Evolutionary conservation across 2,888 invertebrate species (phyloP).

Genomic region (Torymus auratus): DNA sequence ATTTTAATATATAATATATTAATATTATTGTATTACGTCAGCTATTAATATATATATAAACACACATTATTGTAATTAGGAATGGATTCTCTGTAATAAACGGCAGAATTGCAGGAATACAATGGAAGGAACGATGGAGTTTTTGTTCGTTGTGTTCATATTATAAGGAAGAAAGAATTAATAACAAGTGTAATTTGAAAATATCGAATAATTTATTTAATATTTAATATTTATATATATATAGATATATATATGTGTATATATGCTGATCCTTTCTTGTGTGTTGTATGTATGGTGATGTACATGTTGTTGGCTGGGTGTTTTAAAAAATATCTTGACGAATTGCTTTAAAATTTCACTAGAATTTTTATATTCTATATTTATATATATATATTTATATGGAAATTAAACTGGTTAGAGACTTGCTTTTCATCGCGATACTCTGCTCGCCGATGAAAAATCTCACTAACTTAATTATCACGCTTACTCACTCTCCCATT

Average conservation of each 20-base stretch:
- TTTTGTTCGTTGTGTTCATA: conserved; percentile 30
- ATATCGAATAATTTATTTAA: conserved; percentile 59
- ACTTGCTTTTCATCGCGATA: conserved; percentile 6
- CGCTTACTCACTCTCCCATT: conserved; percentile 50
- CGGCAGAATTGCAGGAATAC: conserved; percentile 43
- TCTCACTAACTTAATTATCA: conserved; percentile 32
- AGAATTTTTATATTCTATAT: not conserved
- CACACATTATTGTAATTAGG: conserved; percentile 63
- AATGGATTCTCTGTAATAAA: conserved; percentile 64
- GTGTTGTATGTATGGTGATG: conserved; percentile 17
- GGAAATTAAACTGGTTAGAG: no score
- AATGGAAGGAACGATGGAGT: conserved; percentile 25
- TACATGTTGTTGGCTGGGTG: conserved; percentile 44
- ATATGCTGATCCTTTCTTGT: conserved; percentile 47
- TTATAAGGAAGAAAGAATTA: conserved; percentile 41
- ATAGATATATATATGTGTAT: not conserved
- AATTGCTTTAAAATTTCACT: conserved; percentile 47
- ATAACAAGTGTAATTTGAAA: conserved; percentile 54
- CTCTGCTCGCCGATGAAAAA: conserved; percentile 23
- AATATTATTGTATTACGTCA: conserved; percentile 66
- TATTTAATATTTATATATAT: no score
- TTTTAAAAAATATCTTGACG: conserved; percentile 38
- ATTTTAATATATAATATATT: conserved; percentile 63
- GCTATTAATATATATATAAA: conserved; percentile 64
- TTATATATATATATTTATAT: no score